These are phyloP conservation scores for Kradibia gibbosae DNA, from an alignment of 1,140 invertebrate genomes.

Conservation along the genomic window DNA sequence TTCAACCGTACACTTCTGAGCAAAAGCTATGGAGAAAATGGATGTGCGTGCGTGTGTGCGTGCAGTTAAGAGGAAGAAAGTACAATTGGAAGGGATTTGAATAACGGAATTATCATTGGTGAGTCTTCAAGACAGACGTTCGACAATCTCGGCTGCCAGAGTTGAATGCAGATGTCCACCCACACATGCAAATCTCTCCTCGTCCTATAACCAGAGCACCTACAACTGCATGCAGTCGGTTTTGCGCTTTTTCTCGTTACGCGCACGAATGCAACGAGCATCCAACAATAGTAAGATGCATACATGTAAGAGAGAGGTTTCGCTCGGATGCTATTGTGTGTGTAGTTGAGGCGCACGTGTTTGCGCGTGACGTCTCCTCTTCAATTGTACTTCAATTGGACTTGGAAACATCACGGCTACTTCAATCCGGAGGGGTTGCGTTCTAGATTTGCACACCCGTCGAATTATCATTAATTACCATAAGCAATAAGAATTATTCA, in stretches of 20 bases:
- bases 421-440: not conserved
- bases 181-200: constrained; percentile 13
- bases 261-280: constrained; percentile 13
- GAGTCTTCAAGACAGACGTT: not conserved
- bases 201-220: too few species aligned
- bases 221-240: too few species aligned
- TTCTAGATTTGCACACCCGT: not conserved
- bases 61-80: too few species aligned
- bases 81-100: not conserved
- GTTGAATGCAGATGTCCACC: not conserved
- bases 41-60: too few species aligned
- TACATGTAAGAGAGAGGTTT: too few species aligned
- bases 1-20: not conserved
- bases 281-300: not conserved
- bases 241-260: too few species aligned
- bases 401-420: constrained; percentile 17
- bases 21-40: not conserved
- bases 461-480: not conserved
- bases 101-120: not conserved
- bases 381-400: too few species aligned
- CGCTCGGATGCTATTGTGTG: too few species aligned
- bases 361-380: too few species aligned
- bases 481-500: constrained; percentile 18
- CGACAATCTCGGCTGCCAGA: not conserved
- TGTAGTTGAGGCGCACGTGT: too few species aligned